Percentiles rank a stretch among this genome's conserved stretches.
Conservation (phyloP, 2,797 vertebrate genomes). For the Miichthys miiuy region DNA sequence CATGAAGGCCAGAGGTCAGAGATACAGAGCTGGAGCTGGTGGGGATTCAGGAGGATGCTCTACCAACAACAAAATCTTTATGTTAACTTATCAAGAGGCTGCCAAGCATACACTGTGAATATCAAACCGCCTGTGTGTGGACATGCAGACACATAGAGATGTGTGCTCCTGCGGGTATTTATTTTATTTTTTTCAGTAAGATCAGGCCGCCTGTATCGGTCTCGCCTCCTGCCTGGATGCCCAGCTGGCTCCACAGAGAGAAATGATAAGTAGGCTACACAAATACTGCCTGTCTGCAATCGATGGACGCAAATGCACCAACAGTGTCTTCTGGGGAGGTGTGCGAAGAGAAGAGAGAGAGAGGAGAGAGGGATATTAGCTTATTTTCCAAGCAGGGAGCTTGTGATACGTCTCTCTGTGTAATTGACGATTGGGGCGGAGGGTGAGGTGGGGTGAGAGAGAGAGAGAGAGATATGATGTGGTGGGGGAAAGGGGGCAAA, state of each 20-base stretch:
- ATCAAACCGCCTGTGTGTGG: constrained; percentile 9
- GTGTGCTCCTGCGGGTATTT: neutral
- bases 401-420: constrained; percentile 70
- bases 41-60: neutral
- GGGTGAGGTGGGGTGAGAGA: constrained; percentile 3
- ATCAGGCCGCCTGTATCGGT: constrained; percentile 47
- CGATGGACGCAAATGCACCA: constrained; percentile 82
- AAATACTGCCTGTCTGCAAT: constrained; percentile 79
- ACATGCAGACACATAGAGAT: constrained; percentile 19
- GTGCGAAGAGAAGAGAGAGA: constrained; percentile 13
- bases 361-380: constrained; percentile 61
- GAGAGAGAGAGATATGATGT: constrained; percentile 74
- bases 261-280: constrained; percentile 77
- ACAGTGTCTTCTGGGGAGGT: constrained; percentile 74
- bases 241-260: constrained; percentile 60
- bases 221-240: constrained; percentile 58
- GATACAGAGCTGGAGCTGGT: neutral
- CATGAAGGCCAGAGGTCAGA: constrained; percentile 55
- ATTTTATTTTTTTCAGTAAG: constrained; percentile 24
- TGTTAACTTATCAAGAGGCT: constrained; percentile 25
- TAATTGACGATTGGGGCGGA: constrained; percentile 75
- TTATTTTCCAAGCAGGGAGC: constrained; percentile 77
- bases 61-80: constrained; percentile 9
- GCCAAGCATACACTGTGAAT: constrained; percentile 12
- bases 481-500: constrained; percentile 16